phyloP scores from a whole-genome alignment of 2,888 invertebrate genomes.

The Synergus laeviventris region DNA sequence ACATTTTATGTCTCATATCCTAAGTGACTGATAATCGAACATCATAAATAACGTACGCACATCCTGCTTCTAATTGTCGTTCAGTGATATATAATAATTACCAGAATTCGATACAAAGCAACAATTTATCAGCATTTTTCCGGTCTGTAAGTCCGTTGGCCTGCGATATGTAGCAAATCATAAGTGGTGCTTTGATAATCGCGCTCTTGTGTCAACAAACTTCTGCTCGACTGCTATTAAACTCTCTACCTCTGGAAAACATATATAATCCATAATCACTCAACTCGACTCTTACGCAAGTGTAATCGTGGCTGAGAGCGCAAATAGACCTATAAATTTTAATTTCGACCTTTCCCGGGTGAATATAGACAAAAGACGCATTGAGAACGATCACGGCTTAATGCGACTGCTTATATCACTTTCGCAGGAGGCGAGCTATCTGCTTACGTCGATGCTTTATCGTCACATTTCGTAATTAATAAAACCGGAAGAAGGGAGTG shows the following conservation, averaged over 20 bases:
- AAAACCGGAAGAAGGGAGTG: constrained; percentile 59
- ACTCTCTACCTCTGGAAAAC: not conserved
- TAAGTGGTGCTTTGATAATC: constrained; percentile 30
- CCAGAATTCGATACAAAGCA: constrained; percentile 14
- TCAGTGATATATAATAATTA: constrained; percentile 23
- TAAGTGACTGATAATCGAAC: not conserved
- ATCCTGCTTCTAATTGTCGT: not conserved
- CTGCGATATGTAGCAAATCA: constrained; percentile 17
- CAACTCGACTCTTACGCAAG: constrained; percentile 7
- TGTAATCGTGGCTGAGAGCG: constrained; percentile 12
- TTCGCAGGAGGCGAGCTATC: constrained; percentile 51
- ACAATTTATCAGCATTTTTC: constrained; percentile 27
- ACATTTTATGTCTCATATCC: not conserved
- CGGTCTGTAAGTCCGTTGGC: not conserved
- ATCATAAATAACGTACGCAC: not conserved
- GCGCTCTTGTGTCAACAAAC: constrained; percentile 22
- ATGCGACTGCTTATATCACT: constrained; percentile 27
- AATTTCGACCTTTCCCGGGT: constrained; percentile 42
- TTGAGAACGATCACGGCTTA: constrained; percentile 39
- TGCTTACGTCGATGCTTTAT: constrained; percentile 51
- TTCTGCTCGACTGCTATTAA: not conserved
- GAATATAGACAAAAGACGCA: constrained; percentile 47
- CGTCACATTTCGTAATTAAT: constrained; percentile 60
- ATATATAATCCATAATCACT: not conserved
- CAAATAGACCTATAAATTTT: constrained; percentile 45